A percentile compares a stretch with the other conserved stretches of the same genome.
phyloP scores from a whole-genome alignment of 2,113 vertebrate species.

The Zapornia atra region DNA sequence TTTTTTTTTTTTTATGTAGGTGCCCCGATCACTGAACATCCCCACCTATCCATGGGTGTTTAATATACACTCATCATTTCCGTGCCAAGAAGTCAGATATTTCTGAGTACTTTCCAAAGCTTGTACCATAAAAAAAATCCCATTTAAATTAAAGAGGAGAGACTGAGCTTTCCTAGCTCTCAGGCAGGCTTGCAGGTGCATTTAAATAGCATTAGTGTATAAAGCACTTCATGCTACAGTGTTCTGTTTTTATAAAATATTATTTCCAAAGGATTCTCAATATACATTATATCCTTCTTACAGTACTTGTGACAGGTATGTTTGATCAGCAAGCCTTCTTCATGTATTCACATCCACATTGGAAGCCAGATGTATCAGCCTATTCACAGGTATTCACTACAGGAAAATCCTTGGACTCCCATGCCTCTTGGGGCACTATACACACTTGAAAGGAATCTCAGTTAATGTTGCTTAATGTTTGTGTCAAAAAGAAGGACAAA shows the following conservation, averaged over 20 bases:
- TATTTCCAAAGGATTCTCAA: not conserved
- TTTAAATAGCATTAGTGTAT: slow-evolving; percentile 19
- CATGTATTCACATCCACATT: not conserved
- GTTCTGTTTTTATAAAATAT: slow-evolving; percentile 9
- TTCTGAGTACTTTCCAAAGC: not conserved
- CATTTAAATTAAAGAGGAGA: slow-evolving; percentile 30
- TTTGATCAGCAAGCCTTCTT: not conserved
- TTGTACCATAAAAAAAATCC: not conserved
- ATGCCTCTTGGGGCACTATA: not conserved
- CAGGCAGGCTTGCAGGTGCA: not conserved
- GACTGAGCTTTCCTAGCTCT: not conserved
- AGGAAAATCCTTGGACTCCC: not conserved
- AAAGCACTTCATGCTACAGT: not conserved
- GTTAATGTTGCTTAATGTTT: not conserved
- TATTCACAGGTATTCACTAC: not conserved
- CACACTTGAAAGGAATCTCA: not conserved
- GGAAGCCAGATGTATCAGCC: not conserved
- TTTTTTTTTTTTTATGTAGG: slow-evolving; percentile 3
- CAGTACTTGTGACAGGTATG: not conserved
- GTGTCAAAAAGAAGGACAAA: slow-evolving; percentile 9
- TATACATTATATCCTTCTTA: not conserved
- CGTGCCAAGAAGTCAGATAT: slow-evolving; percentile 4
- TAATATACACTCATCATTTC: not conserved
- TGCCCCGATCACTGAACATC: slow-evolving; percentile 1
- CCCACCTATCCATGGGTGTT: slow-evolving; percentile 2